Conservation (phyloP, 2,888 invertebrate genomes). For the Autographa gamma region DNA sequence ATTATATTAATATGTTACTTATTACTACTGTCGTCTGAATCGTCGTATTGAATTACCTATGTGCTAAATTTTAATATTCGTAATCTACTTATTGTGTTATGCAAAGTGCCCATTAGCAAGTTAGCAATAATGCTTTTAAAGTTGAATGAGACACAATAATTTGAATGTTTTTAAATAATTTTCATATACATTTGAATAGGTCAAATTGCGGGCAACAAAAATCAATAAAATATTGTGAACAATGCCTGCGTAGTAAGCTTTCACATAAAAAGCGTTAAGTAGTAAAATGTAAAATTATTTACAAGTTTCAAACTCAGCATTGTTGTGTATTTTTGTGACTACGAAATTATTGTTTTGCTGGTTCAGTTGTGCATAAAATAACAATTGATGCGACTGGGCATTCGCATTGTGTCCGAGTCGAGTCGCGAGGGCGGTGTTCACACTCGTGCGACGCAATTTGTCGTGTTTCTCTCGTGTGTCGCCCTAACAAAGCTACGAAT, state of each 20-base stretch:
- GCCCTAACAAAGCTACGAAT: conserved; percentile 79
- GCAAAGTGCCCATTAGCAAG: conserved; percentile 8
- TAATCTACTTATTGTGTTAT: conserved; percentile 2
- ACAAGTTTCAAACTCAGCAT: conserved; percentile 56
- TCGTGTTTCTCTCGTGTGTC: conserved; percentile 82
- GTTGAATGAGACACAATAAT: conserved; percentile 12
- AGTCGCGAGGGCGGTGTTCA: conserved; percentile 56
- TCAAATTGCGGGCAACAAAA: conserved; percentile 19
- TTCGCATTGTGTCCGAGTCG: conserved; percentile 71
- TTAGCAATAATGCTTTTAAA: background rate
- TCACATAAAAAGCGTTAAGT: conserved; percentile 28
- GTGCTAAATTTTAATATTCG: background rate
- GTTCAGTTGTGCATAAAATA: conserved; percentile 79
- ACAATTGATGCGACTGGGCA: conserved; percentile 74
- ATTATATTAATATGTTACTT: background rate
- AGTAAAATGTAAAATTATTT: conserved; percentile 47
- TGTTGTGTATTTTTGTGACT: conserved; percentile 60
- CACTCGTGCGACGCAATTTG: conserved; percentile 81
- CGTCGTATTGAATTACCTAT: background rate
- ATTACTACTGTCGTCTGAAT: background rate
- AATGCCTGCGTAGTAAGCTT: conserved; percentile 23
- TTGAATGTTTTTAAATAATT: background rate
- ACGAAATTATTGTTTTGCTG: conserved; percentile 60
- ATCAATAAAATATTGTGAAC: conserved; percentile 37
- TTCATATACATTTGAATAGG: conserved; percentile 13